Conservation (phyloP, 64 coral and sea anemone species). For the Catalaphyllia jardinei region DNA sequence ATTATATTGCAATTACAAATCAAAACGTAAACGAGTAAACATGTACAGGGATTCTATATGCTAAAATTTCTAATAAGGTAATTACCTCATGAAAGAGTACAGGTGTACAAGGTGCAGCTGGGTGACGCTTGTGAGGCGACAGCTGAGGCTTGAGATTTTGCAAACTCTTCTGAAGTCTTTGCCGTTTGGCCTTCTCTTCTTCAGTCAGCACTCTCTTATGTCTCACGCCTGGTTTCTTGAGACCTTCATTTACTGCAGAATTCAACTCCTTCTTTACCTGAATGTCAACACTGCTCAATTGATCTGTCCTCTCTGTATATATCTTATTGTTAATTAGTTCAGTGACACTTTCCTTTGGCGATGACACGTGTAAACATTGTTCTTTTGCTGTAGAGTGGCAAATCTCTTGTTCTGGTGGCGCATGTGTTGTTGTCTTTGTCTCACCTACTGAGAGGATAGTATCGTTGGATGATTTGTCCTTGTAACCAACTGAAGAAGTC, state of each 20-base stretch:
- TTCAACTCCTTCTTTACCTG: constrained; percentile 4
- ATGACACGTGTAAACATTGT: neutral
- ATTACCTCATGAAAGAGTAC: constrained; percentile 84
- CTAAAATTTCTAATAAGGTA: neutral
- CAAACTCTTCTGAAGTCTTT: constrained; percentile 70
- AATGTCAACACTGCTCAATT: neutral
- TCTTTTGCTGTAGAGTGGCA: neutral
- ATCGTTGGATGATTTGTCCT: neutral
- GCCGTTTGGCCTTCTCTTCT: constrained; percentile 68
- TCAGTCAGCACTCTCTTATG: constrained; percentile 43
- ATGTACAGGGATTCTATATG: too few species aligned
- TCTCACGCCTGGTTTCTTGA: constrained; percentile 23
- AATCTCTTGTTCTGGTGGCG: neutral
- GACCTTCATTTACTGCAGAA: neutral
- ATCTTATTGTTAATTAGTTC: neutral
- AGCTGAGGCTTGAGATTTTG: constrained; percentile 69
- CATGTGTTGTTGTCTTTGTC: neutral
- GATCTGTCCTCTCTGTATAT: neutral
- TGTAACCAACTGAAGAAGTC: neutral
- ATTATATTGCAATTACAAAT: too few species aligned
- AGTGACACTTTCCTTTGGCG: neutral
- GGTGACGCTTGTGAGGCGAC: constrained; percentile 24
- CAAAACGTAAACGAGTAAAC: too few species aligned
- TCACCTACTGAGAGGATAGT: neutral
- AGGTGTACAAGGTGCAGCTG: constrained; percentile 62